Base-by-base conservation (phyloP, 1,140 invertebrate species). In the Ceratosolen solmsi region DNA sequence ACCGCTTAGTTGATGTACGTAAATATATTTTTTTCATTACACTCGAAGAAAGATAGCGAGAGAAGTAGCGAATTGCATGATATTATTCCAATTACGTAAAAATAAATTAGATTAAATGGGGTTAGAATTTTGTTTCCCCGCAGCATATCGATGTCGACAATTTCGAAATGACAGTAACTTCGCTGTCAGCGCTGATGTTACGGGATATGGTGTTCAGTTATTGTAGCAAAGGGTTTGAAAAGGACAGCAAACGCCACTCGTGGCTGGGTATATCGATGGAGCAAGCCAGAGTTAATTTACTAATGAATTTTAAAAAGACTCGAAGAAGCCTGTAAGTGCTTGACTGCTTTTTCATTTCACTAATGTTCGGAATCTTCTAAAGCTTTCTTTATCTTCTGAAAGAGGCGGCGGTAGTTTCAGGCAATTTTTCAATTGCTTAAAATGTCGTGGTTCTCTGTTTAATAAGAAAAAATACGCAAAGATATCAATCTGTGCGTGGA, bases 281-380 rank as follows among this genome's bases (percentile, higher is more conserved):
- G 13, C 25, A 22, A 60, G 36, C 56, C 9, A 2, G 30, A 33
- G 73, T 60, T 74, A 58, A 74, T 74, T 75, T 58, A 7, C 54
- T 60, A 60, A 75, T 75, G 54, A 75, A 75, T 38, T 60, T 58
- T 60, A 58, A 58, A 75, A 58, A 46, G 38, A 7, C 8, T 46
- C 38, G 9, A 58, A 60, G 36, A n/a, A 36, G 54, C 22, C 22
- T 20, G 54, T 25, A 30, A 36, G 36, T 2, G 0, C 33, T n/a
- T n/a, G 49, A 56, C 41, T 30, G 41, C 46, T 30, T 51, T 72
- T 54, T 80, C 20, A 79, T 56, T 71, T 71, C 25, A 63, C 49
- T 73, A 70, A 70, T 70, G 68, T 46, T 38, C 13, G 13, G 38
- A 46, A 5, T 5, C 30, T 20, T 65, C 30, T 8, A 36, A 17